phyloP scores from a whole-genome alignment of 2,797 vertebrate species.

The Notamacropus eugenii region DNA sequence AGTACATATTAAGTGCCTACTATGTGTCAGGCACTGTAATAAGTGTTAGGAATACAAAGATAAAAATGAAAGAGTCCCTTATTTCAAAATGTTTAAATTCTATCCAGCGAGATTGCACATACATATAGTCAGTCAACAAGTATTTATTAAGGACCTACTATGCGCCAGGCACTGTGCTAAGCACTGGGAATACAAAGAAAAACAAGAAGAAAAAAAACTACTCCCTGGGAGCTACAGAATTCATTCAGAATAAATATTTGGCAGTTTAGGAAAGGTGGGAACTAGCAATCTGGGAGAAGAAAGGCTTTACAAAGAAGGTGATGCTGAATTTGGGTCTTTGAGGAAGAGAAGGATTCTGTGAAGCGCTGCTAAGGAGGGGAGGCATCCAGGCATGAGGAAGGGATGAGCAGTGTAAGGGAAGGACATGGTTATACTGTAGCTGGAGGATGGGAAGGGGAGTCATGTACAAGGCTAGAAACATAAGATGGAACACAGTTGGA shows the following conservation, averaged over 20 bases:
- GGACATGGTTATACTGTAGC: background rate
- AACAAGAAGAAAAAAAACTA: background rate
- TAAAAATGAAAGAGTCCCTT: background rate
- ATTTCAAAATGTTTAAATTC: background rate
- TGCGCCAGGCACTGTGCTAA: background rate
- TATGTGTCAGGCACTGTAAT: background rate
- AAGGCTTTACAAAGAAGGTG: background rate
- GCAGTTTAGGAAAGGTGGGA: background rate
- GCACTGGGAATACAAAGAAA: background rate
- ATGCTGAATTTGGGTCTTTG: background rate
- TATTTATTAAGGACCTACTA: background rate
- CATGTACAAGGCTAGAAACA: background rate
- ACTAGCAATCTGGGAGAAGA: background rate
- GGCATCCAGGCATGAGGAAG: background rate
- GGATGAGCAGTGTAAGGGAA: background rate
- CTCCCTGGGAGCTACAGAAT: background rate
- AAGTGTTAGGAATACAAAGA: background rate
- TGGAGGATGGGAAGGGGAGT: background rate
- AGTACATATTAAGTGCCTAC: background rate
- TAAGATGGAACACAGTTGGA: background rate
- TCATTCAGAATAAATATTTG: background rate
- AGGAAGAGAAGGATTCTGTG: background rate
- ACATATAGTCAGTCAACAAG: background rate
- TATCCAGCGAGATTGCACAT: background rate
- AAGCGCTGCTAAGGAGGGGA: background rate